Evolutionary conservation across 1,140 invertebrate genomes (phyloP).

Genomic region (Lasioglossum baleicum): DNA sequence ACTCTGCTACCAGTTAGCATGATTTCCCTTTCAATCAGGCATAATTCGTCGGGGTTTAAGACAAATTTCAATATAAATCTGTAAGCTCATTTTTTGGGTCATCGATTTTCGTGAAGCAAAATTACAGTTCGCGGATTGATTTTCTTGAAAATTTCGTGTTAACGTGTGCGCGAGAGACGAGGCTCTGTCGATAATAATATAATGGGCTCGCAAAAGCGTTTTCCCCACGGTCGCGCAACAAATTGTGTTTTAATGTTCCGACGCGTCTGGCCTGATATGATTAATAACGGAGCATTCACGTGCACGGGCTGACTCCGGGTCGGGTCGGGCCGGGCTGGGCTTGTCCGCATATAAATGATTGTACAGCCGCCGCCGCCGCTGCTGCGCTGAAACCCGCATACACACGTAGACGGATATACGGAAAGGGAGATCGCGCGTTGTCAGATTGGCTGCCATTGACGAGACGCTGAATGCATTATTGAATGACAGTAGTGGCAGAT

Average conservation of each 20-base stretch:
- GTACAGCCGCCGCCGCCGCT: conserved; percentile 6
- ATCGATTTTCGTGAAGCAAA: no score
- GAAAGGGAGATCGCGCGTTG: conserved; percentile 46
- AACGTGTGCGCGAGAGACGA: neutral
- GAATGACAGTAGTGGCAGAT: conserved; percentile 46
- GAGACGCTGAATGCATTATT: conserved; percentile 65
- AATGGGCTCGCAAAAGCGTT: conserved; percentile 4
- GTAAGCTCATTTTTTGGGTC: no score
- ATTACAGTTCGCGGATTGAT: no score
- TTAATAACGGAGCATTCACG: conserved; percentile 49
- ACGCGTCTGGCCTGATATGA: conserved; percentile 34
- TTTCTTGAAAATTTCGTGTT: neutral
- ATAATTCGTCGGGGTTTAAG: no score
- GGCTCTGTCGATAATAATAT: neutral
- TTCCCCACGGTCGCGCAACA: neutral
- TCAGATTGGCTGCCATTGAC: conserved; percentile 52
- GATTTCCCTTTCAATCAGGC: neutral
- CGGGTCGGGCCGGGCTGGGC: neutral
- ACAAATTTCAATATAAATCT: no score
- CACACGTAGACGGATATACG: conserved; percentile 17
- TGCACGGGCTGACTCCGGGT: neutral
- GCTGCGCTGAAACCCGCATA: conserved; percentile 14
- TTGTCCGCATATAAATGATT: conserved; percentile 48
- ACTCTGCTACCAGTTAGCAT: no score
- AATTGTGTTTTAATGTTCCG: conserved; percentile 36